Evolutionary conservation across 2,888 invertebrate genomes (phyloP).

Genomic region (Portevinia maculata): DNA sequence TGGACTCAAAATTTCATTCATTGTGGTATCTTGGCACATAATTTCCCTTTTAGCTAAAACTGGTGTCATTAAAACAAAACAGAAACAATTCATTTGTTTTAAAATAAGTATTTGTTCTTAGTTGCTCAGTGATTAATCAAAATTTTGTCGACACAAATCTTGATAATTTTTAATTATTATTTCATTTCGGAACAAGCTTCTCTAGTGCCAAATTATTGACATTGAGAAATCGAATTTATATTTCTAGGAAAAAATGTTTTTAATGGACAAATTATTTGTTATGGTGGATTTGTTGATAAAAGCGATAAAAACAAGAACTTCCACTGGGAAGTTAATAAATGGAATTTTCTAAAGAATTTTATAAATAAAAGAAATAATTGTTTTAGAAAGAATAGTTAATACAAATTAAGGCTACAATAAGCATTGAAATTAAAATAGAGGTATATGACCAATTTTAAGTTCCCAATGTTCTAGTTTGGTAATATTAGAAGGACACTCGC

Average conservation of each 20-base stretch:
- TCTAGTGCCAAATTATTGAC: background rate
- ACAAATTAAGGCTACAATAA: no score
- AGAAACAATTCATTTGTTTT: background rate
- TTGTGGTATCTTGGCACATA: slow-evolving; percentile 14
- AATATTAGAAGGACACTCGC: no score
- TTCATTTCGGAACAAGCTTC: no score
- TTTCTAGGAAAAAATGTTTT: background rate
- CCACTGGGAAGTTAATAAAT: no score
- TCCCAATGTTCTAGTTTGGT: no score
- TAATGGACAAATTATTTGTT: background rate
- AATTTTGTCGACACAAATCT: background rate
- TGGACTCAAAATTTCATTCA: no score
- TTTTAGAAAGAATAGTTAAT: no score
- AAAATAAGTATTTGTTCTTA: background rate
- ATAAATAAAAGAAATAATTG: no score
- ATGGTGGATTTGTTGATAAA: background rate
- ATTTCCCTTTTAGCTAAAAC: background rate
- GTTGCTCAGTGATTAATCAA: background rate
- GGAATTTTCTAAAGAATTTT: no score
- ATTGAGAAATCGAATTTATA: background rate
- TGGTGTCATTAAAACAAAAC: background rate
- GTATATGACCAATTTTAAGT: no score
- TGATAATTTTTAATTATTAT: background rate
- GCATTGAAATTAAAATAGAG: no score
- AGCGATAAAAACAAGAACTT: background rate